Evolutionary conservation across 2,888 invertebrate genomes (phyloP).

Genomic region (Drosophila birchii): DNA sequence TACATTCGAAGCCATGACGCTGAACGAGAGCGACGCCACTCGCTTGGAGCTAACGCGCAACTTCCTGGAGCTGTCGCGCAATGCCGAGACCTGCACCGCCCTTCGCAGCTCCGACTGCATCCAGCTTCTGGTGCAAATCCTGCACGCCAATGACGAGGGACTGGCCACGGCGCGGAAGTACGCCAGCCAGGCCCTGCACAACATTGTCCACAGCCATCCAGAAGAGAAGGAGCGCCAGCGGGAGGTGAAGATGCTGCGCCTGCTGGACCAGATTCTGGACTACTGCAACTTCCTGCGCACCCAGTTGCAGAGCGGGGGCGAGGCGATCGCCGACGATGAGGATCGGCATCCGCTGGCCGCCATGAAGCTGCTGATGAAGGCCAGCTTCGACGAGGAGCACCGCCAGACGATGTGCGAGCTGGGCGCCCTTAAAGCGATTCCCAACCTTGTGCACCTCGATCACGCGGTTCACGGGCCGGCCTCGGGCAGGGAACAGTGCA

Average conservation of each 20-base stretch:
- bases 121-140: constrained; percentile 95
- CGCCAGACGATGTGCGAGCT: constrained; percentile 97
- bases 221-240: constrained; percentile 95
- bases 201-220: constrained; percentile 96
- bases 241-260: constrained; percentile 94
- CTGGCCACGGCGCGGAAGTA: constrained; percentile 89
- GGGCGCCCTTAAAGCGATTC: constrained; percentile 96
- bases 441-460: constrained; percentile 95
- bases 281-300: constrained; percentile 91
- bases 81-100: constrained; percentile 96
- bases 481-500: constrained; percentile 91
- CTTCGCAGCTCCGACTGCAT: constrained; percentile 97
- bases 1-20: constrained; percentile 55
- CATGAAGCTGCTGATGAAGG: constrained; percentile 96
- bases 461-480: constrained; percentile 94
- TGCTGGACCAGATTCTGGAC: constrained; percentile 94
- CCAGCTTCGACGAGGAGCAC: constrained; percentile 98
- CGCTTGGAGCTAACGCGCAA: constrained; percentile 95
- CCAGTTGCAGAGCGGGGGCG: constrained; percentile 87
- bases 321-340: constrained; percentile 87
- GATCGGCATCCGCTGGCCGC: constrained; percentile 95
- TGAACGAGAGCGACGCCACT: constrained; percentile 89
- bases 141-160: constrained; percentile 92
- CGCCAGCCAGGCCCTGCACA: constrained; percentile 95
- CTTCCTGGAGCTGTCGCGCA: constrained; percentile 94